These are phyloP conservation scores for Microtus ochrogaster DNA, from an alignment of 2,113 vertebrate species.

Conservation along the genomic window DNA sequence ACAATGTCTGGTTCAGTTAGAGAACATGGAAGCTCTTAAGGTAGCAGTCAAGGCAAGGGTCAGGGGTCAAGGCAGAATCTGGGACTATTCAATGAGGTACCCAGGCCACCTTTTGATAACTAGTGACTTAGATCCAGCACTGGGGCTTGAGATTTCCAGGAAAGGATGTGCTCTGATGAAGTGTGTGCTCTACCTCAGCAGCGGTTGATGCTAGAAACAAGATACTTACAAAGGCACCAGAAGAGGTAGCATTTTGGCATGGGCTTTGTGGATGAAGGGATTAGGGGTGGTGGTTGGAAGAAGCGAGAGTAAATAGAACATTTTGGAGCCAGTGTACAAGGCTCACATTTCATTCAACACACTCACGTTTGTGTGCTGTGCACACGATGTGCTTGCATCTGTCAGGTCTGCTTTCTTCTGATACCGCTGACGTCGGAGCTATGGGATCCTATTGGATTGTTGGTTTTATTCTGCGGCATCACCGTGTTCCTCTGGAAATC, in stretches of 20 bases:
- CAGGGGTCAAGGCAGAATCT: neutral
- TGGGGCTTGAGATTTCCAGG: neutral
- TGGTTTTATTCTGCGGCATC: neutral
- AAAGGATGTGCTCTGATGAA: neutral
- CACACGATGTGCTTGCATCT: neutral
- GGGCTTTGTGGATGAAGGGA: neutral
- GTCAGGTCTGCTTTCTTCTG: neutral
- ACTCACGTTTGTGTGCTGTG: neutral
- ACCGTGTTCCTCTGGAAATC: too few species aligned
- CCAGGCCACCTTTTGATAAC: neutral
- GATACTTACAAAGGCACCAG: neutral
- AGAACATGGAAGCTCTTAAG: neutral
- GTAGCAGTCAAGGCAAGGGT: neutral
- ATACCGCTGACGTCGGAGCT: neutral
- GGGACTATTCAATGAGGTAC: neutral
- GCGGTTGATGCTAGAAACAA: neutral
- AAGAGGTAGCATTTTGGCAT: neutral
- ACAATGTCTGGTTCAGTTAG: neutral
- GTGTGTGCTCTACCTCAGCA: neutral
- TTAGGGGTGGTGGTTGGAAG: neutral
- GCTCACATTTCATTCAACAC: neutral
- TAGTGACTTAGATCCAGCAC: neutral
- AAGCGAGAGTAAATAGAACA: neutral
- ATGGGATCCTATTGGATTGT: neutral
- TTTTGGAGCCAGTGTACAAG: neutral